A percentile compares a stretch with the other conserved stretches of the same genome.
phyloP scores from a whole-genome alignment of 2,113 vertebrate genomes.

The Corythoichthys haematopterus region DNA sequence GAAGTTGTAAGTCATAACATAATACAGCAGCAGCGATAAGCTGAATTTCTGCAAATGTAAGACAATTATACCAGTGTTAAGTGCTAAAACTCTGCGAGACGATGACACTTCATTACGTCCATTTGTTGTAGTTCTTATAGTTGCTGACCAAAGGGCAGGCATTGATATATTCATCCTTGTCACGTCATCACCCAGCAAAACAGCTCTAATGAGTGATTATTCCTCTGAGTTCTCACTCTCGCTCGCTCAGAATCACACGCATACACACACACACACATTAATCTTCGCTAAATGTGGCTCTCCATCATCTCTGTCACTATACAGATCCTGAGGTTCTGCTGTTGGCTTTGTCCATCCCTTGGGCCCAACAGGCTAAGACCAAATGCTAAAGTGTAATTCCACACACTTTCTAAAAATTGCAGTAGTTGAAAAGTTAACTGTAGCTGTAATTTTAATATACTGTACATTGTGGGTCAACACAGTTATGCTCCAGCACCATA shows the following conservation, averaged over 20 bases:
- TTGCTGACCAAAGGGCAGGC: conserved; percentile 58
- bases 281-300: conserved; percentile 54
- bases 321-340: conserved; percentile 45
- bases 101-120: conserved; percentile 45
- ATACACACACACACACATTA: conserved; percentile 16
- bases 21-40: background rate
- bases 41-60: background rate
- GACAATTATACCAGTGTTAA: conserved; percentile 36
- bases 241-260: conserved; percentile 7
- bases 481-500: background rate
- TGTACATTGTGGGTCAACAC: background rate
- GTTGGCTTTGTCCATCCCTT: conserved; percentile 48
- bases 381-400: conserved; percentile 36
- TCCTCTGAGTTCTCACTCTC: conserved; percentile 45
- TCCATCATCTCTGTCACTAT: conserved; percentile 62
- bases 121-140: conserved; percentile 57
- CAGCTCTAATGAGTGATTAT: conserved; percentile 51
- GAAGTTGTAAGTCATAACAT: background rate
- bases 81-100: conserved; percentile 38
- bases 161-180: conserved; percentile 59
- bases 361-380: conserved; percentile 37
- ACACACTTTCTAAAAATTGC: conserved; percentile 36
- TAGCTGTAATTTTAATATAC: background rate
- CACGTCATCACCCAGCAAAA: conserved; percentile 46
- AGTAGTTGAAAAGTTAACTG: conserved; percentile 6